phyloP scores from a whole-genome alignment of 2,888 invertebrate genomes.

The Perizoma flavofasciatum region DNA sequence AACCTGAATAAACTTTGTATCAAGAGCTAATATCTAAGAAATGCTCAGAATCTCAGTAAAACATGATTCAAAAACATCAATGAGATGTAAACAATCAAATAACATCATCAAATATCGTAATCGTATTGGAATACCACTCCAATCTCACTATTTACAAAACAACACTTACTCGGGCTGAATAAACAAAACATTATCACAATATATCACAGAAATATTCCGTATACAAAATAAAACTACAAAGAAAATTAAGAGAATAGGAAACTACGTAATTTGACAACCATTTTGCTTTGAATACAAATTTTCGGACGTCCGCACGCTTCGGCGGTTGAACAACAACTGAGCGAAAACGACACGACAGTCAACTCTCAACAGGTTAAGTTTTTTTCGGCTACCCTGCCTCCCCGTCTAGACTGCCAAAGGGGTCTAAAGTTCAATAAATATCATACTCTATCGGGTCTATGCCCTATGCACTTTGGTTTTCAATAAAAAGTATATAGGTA shows the following conservation, averaged over 20 bases:
- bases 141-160: background rate
- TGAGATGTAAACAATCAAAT: slow-evolving; percentile 1
- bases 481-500: slow-evolving; percentile 11
- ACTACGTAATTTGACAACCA: slow-evolving; percentile 5
- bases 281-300: background rate
- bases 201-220: slow-evolving; percentile 32
- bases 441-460: slow-evolving; percentile 32
- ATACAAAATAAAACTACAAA: slow-evolving; percentile 20
- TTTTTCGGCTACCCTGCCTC: slow-evolving; percentile 12
- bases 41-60: too few relatives aligned
- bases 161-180: slow-evolving; percentile 42
- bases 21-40: too few relatives aligned
- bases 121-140: background rate
- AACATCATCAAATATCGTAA: background rate
- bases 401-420: slow-evolving; percentile 11
- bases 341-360: slow-evolving; percentile 15
- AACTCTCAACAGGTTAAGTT: slow-evolving; percentile 28
- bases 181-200: slow-evolving; percentile 43
- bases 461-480: slow-evolving; percentile 38
- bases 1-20: too few relatives aligned
- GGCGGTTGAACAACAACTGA: slow-evolving; percentile 24
- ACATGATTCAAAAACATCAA: background rate
- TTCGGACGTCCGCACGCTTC: slow-evolving; percentile 25
- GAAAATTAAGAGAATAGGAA: background rate
- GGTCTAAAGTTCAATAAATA: slow-evolving; percentile 23